These are phyloP conservation scores for Agapostemon virescens DNA, from an alignment of 2,888 invertebrate genomes.

Conservation along the genomic window DNA sequence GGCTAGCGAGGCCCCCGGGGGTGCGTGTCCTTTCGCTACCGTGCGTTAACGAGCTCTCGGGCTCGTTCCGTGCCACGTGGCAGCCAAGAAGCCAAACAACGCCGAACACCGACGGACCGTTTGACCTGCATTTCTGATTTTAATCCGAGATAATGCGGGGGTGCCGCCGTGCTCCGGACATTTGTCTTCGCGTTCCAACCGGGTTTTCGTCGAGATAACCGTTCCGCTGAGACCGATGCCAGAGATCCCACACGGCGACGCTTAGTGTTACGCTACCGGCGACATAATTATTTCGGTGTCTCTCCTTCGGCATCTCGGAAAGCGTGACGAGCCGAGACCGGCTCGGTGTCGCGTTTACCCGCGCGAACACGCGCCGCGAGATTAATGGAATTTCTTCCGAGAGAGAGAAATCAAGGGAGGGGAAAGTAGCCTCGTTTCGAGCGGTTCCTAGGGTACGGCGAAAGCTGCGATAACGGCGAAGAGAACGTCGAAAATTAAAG, in stretches of 20 bases:
- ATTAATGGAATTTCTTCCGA: neutral
- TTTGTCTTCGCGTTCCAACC: conserved; percentile 67
- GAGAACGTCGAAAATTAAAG: no score
- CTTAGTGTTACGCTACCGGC: neutral
- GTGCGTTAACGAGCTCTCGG: conserved; percentile 60
- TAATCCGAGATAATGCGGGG: conserved; percentile 73
- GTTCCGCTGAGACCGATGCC: neutral
- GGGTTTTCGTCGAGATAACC: conserved; percentile 1
- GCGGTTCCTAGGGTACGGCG: no score
- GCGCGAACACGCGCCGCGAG: neutral
- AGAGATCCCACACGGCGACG: conserved; percentile 11
- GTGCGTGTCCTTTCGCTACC: conserved; percentile 73
- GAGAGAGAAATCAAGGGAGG: neutral
- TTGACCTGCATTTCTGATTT: conserved; percentile 72
- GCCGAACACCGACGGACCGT: conserved; percentile 57
- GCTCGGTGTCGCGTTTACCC: neutral
- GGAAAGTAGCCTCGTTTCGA: neutral
- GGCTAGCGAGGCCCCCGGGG: conserved; percentile 67
- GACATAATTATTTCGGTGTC: conserved; percentile 14
- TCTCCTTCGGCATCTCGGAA: neutral
- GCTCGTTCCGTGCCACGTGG: conserved; percentile 54
- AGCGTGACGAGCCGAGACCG: neutral
- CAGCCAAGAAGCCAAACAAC: conserved; percentile 37
- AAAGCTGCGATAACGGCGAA: no score
- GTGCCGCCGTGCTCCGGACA: conserved; percentile 72